Evolutionary conservation across 2,113 vertebrate species (phyloP), one percentile per base, ranked within the genome.

Genomic region (Clarias batrachus): DNA sequence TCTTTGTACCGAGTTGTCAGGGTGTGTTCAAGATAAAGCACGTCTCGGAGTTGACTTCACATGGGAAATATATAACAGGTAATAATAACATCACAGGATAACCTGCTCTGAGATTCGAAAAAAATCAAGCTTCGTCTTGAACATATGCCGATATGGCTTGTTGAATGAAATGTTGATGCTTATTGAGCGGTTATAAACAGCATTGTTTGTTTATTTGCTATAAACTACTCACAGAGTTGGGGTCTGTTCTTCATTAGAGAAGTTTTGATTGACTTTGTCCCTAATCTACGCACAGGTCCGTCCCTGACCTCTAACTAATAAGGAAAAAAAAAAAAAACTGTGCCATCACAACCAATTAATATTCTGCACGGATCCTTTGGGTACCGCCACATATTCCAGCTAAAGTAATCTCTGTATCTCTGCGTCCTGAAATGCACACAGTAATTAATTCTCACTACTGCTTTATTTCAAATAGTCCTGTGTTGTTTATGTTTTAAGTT

Each of bases 401-500:
- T 68, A 16, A 68, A 68, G 27, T 73, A 23, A 23, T 48, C 19
- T 16, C 27, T 33, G 4, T 6, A 41, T 73, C 33, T 27, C 41
- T 52, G 80, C 30, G 33, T 23, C 57, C 8, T 63, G 27, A 60
- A 80, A 30, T n/a, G 7, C 30, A 68, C 59, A 70, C 13, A 33
- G 16, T 17, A 41, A 70, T 73, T 63, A 27, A 54, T 81, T 87
- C 84, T 71, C 65, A 87, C 23, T 65, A 5, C 63, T 84, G 33
- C 63, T 68, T 84, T 80, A 54, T 84, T 87, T 84, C 17, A 54
- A 80, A 71, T 66, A 9, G 30, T 70, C 30, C 30, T 19, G 19
- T 17, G 33, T 48, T 81, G 78, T 48, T 48, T 81, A 63, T 83
- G 71, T 77, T 60, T 87, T 37, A 62, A 54, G 74, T 71, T 87